Conservation (phyloP, 2,888 invertebrate genomes). For the Macrosiphum euphorbiae region DNA sequence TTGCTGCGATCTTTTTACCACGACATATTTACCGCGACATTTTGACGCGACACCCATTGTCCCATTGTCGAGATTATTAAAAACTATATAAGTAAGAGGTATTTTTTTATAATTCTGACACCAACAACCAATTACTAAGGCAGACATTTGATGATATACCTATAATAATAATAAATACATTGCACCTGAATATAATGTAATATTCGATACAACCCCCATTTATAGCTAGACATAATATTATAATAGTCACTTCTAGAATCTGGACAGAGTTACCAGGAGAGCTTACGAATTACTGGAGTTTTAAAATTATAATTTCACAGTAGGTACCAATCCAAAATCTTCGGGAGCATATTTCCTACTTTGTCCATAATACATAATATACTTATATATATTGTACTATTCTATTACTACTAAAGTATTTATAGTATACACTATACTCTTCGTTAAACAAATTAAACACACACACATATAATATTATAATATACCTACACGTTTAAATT, state of each 20-base stretch:
- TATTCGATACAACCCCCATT: background rate
- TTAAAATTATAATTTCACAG: background rate
- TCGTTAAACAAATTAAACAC: too few species aligned
- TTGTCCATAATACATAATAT: too few species aligned
- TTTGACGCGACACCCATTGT: too few species aligned
- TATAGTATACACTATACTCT: background rate
- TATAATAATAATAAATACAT: background rate
- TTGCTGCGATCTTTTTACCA: too few species aligned
- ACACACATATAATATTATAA: too few species aligned
- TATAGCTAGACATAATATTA: too few species aligned
- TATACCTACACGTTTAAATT: too few species aligned
- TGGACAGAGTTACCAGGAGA: background rate
- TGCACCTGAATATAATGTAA: background rate
- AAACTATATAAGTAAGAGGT: too few species aligned
- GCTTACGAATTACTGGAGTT: background rate
- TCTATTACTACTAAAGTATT: too few species aligned
- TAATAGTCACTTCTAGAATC: background rate
- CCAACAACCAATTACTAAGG: background rate
- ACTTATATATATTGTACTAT: too few species aligned
- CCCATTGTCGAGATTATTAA: too few species aligned
- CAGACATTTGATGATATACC: background rate
- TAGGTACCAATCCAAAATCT: background rate
- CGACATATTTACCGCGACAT: too few species aligned
- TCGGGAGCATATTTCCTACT: background rate
- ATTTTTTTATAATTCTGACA: background rate